Conservation (phyloP, 2,797 vertebrate species). For the Tamandua tetradactyla region DNA sequence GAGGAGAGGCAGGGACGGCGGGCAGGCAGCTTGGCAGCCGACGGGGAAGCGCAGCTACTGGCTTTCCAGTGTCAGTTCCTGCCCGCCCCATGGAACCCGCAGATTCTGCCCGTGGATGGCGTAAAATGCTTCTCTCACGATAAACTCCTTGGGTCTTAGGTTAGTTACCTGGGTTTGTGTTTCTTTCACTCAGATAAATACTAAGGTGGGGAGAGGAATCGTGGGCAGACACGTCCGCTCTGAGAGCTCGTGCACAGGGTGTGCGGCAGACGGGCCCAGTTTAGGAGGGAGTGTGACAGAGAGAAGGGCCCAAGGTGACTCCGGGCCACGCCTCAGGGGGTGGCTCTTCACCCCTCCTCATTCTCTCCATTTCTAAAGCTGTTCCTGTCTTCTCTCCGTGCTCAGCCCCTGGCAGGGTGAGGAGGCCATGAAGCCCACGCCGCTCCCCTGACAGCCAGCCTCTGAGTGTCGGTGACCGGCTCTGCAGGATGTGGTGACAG, state of each 20-base stretch:
- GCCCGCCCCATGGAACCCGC: too few species aligned
- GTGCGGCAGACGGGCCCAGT: background rate
- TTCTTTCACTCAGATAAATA: background rate
- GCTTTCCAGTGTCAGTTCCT: too few species aligned
- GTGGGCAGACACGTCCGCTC: background rate
- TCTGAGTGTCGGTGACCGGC: too few species aligned
- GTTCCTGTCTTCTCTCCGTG: background rate
- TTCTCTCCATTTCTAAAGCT: background rate
- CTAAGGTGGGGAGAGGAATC: background rate
- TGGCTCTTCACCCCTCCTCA: background rate
- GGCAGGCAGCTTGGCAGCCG: rapidly evolving
- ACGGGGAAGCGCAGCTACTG: rapidly evolving
- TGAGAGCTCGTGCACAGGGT: background rate
- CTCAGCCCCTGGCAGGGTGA: background rate
- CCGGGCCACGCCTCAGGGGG: too few species aligned
- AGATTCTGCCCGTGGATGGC: background rate
- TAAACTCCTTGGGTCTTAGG: background rate
- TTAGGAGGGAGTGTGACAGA: background rate
- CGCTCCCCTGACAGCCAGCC: background rate
- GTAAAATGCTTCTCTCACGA: background rate
- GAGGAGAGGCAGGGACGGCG: background rate
- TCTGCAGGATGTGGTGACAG: too few species aligned
- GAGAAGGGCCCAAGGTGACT: background rate
- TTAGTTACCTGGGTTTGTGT: background rate
- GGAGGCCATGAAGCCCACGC: background rate